phyloP scores from a whole-genome alignment of 2,797 vertebrate species.

The Crenichthys baileyi region DNA sequence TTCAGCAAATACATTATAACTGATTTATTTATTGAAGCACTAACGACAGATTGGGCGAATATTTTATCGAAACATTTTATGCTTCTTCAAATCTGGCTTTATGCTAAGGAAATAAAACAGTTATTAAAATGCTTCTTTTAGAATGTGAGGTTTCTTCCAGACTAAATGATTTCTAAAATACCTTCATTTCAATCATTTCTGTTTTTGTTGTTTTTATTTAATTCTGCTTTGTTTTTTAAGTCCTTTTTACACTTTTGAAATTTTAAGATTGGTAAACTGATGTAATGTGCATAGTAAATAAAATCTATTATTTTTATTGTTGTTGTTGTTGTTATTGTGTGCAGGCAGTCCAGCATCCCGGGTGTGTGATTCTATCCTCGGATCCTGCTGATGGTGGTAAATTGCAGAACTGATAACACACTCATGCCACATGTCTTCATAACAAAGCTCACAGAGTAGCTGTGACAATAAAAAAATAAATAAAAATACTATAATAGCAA shows the following conservation, averaged over 20 bases:
- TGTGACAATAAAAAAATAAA: conserved; percentile 4
- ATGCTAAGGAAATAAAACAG: neutral
- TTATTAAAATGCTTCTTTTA: conserved; percentile 15
- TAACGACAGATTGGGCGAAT: neutral
- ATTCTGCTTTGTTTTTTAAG: too few species aligned
- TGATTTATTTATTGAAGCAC: neutral
- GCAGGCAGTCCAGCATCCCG: conserved; percentile 7
- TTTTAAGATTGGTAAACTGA: too few species aligned
- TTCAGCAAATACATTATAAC: conserved; percentile 5
- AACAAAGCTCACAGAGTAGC: conserved; percentile 52
- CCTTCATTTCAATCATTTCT: too few species aligned
- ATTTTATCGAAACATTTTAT: neutral
- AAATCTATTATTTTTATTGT: too few species aligned
- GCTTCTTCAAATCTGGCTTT: neutral
- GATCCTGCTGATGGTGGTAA: conserved; percentile 33
- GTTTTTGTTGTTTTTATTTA: too few species aligned
- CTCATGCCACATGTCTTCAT: conserved; percentile 22
- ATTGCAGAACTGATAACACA: conserved; percentile 17
- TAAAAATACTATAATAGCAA: neutral
- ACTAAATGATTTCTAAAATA: neutral
- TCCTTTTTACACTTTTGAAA: too few species aligned
- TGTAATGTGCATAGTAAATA: too few species aligned
- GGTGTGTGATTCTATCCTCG: conserved; percentile 30
- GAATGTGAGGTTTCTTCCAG: conserved; percentile 6
- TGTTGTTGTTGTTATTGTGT: neutral